A percentile compares a stretch with the other conserved stretches of the same genome.
These are phyloP conservation scores for Scaeva pyrastri DNA, from an alignment of 2,888 invertebrate genomes.

Conservation along the genomic window DNA sequence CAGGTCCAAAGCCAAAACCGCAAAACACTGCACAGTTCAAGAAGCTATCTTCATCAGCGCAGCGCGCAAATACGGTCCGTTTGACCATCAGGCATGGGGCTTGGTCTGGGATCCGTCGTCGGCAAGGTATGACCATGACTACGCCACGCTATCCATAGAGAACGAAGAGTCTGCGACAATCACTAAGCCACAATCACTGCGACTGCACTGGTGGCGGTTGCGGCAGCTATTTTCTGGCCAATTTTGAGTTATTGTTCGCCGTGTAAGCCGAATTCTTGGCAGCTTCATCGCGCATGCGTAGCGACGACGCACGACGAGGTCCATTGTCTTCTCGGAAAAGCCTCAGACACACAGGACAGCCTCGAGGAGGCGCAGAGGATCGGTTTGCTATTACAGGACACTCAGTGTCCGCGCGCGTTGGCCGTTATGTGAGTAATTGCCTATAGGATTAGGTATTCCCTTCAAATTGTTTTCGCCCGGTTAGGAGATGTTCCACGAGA, in stretches of 20 bases:
- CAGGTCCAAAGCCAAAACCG: constrained; percentile 3
- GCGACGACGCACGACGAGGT: constrained; percentile 12
- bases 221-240: constrained; percentile 50
- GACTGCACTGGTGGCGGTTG: not conserved
- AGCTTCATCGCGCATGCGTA: constrained; percentile 49
- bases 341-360: constrained; percentile 24
- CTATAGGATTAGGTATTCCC: constrained; percentile 38
- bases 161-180: constrained; percentile 28
- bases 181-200: constrained; percentile 52
- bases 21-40: constrained; percentile 45
- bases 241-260: constrained; percentile 71
- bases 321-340: constrained; percentile 71
- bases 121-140: constrained; percentile 26
- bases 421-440: constrained; percentile 73
- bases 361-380: not conserved
- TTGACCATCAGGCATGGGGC: constrained; percentile 47
- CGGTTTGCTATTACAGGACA: constrained; percentile 65
- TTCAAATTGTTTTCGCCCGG: constrained; percentile 31
- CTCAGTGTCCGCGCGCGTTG: constrained; percentile 9
- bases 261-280: constrained; percentile 69
- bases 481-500: constrained; percentile 15
- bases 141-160: constrained; percentile 13
- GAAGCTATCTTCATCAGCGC: constrained; percentile 67
- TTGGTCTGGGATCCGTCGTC: constrained; percentile 38
- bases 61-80: constrained; percentile 49